Base-by-base conservation (phyloP, 2,888 invertebrate species). In the Tanypteryx hageni region DNA sequence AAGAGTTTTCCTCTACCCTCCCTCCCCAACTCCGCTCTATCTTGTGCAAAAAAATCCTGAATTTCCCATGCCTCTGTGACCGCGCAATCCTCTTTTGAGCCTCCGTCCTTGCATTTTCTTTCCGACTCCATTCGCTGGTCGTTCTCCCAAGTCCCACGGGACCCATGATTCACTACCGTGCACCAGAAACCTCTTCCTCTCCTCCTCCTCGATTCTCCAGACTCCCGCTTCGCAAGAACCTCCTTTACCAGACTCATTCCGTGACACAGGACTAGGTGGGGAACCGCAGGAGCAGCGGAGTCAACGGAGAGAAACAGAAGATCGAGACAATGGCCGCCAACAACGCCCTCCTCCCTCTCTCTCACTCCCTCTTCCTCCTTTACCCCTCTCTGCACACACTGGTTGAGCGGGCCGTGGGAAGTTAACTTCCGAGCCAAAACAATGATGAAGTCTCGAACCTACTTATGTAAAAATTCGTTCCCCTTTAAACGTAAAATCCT, bases 191-290 rank as follows among this genome's bases (percentile, higher is more conserved):
- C 61, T 31, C 86, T 31, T 7, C 61, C 64, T 18, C 64, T n/a
- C 61, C 11, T n/a, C 61, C 11, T 57, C 56, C 83, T 16, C 31
- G 7, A 27, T 18, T 85, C 31, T 31, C 27, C 86, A 22, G 9
- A 59, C 89, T 57, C 83, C 27, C 44, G 64, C 89, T 44, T 76
- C 44, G 64, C 89, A 27, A 64, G 64, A 86, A 59, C 61, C 86
- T 61, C 31, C 86, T 16, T 16, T 16, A 86, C 86, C 86, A n/a
- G 14, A 44, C 44, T 64, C 89, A 89, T 89, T 64, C 89, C 89
- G 89, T 89, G 68, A 68, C 89, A 56, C 86, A 86, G 61, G 59
- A 86, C 61, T 86, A 86, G 86, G 61, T 64, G 86, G 86, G 61
- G 61, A 86, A 86, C 89, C 89, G 89, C 89, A 89, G 64, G 44